Conservation (phyloP, 2,113 vertebrate genomes). For the Cochlearius cochlearius region DNA sequence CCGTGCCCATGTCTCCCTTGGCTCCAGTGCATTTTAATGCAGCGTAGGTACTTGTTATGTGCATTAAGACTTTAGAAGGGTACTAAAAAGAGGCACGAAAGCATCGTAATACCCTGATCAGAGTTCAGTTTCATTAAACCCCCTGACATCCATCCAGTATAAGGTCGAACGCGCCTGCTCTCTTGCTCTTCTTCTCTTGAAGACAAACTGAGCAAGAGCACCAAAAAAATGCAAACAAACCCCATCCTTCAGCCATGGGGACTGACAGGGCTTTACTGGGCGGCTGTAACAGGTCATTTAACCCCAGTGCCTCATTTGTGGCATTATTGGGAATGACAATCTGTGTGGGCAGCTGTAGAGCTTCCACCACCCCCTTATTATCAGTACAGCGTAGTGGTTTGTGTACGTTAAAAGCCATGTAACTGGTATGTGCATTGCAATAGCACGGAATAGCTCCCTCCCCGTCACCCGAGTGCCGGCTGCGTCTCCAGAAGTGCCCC, state of each 20-base stretch:
- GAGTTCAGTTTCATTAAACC: neutral
- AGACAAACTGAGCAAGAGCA: neutral
- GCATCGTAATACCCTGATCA: neutral
- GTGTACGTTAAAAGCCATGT: neutral
- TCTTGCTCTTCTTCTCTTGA: neutral
- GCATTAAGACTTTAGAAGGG: neutral
- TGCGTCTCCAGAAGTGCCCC: neutral
- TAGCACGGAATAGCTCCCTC: neutral
- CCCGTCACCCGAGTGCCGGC: neutral
- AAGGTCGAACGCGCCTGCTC: neutral
- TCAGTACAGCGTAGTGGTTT: fast-evolving
- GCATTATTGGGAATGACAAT: neutral
- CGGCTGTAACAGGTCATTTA: neutral
- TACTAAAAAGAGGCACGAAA: neutral
- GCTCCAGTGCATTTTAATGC: neutral
- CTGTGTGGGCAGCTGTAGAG: neutral
- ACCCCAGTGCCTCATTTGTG: neutral
- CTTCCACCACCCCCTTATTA: neutral
- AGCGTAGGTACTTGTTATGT: fast-evolving
- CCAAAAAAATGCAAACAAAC: neutral
- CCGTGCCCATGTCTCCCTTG: fast-evolving
- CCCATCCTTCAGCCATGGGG: neutral
- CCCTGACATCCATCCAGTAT: fast-evolving
- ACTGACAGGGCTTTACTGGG: neutral
- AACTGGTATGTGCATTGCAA: neutral